Evolutionary conservation across 2,888 invertebrate species (phyloP).

Genomic region (Dicranocentrus wangi): DNA sequence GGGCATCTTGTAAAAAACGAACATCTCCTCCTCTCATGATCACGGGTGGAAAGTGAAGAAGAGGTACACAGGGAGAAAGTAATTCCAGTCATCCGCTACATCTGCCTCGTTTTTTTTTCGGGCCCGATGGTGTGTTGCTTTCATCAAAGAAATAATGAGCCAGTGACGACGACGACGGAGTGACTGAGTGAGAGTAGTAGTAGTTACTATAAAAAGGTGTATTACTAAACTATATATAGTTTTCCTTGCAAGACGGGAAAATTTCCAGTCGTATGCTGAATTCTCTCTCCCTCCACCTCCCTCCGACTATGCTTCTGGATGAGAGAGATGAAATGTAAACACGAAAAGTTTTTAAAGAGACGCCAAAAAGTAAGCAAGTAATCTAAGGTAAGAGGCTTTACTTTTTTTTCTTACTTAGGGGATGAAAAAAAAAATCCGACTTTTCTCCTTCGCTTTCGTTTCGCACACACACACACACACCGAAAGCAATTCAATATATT

Average conservation of each 20-base stretch:
- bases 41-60: not conserved
- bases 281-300: no score
- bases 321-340: conserved; percentile 17
- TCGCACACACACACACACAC: not conserved
- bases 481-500: conserved; percentile 7
- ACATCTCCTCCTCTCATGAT: no score
- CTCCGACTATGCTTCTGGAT: no score
- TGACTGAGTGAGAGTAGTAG: conserved; percentile 8
- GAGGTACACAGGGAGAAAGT: not conserved
- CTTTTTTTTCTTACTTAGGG: conserved; percentile 13
- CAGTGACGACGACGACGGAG: not conserved
- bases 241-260: not conserved
- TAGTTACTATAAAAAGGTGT: no score
- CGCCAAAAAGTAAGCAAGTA: conserved; percentile 14
- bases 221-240: no score
- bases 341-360: conserved; percentile 16
- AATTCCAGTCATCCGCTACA: not conserved
- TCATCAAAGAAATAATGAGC: conserved; percentile 14
- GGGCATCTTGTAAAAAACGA: not conserved
- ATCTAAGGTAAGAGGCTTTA: conserved; percentile 32
- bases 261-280: no score
- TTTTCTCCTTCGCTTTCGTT: not conserved
- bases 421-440: conserved; percentile 19
- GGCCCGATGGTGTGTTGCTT: not conserved
- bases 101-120: not conserved